Evolutionary conservation across 1,140 invertebrate species (phyloP).

Genomic region (Vollenhovia emeryi): DNA sequence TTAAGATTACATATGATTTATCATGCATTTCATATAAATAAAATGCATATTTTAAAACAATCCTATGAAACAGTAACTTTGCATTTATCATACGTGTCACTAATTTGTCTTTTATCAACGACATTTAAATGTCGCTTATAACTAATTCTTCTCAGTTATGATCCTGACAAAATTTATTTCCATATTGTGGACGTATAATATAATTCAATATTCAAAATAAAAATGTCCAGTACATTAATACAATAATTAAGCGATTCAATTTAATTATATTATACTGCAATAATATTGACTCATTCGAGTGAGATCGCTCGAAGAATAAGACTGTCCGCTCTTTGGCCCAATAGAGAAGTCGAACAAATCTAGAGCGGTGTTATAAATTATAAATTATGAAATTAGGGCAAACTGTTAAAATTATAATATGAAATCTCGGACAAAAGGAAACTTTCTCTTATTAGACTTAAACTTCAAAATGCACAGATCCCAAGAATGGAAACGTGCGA

Average conservation of each 20-base stretch:
- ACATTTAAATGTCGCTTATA: too few relatives aligned
- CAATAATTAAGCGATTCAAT: constrained; percentile 1
- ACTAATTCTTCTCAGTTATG: not conserved
- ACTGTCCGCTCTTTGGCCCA: not conserved
- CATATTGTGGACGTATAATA: not conserved
- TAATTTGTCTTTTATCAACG: too few relatives aligned
- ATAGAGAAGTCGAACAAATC: not conserved
- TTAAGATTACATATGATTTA: not conserved
- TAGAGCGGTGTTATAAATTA: not conserved
- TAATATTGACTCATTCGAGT: not conserved
- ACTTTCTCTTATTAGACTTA: not conserved
- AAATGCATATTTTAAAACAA: not conserved
- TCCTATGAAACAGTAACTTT: not conserved
- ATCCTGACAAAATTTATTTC: not conserved
- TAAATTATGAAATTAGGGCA: constrained; percentile 16
- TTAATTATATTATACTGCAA: not conserved
- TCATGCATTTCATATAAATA: not conserved
- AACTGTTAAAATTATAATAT: too few relatives aligned
- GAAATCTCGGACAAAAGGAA: constrained; percentile 1
- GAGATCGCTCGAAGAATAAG: not conserved
- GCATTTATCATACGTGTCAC: not conserved
- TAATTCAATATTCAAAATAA: not conserved
- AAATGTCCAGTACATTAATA: not conserved
- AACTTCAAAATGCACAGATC: not conserved
- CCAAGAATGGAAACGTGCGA: not conserved